phyloP scores from a whole-genome alignment of 2,113 vertebrate species.

The Andinoacara biseriatus region DNA sequence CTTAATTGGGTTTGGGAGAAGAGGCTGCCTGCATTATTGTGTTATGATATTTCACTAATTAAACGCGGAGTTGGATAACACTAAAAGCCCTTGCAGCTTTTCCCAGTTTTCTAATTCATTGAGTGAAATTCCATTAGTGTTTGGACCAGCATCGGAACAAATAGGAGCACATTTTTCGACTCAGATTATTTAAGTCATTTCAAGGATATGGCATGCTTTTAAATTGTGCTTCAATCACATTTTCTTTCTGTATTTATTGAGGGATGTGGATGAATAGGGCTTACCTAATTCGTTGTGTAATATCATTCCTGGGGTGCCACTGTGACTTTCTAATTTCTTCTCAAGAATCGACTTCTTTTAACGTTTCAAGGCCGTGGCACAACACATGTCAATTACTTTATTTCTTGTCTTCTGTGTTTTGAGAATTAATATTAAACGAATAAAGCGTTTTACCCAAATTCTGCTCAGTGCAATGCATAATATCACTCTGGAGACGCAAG shows the following conservation, averaged over 20 bases:
- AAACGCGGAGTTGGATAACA: conserved; percentile 51
- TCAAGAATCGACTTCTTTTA: conserved; percentile 13
- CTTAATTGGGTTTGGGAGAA: conserved; percentile 70
- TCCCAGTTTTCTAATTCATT: conserved; percentile 25
- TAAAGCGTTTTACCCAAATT: conserved; percentile 14
- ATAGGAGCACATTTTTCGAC: conserved; percentile 15
- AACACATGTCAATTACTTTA: background rate
- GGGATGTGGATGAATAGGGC: conserved; percentile 4
- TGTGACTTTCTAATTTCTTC: conserved; percentile 4
- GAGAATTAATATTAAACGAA: conserved; percentile 13
- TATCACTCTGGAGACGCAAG: conserved; percentile 31
- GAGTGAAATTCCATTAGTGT: conserved; percentile 53
- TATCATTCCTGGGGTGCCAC: conserved; percentile 20
- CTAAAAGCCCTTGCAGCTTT: conserved; percentile 51
- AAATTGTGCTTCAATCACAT: conserved; percentile 32
- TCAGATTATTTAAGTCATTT: conserved; percentile 52
- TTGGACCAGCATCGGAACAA: background rate
- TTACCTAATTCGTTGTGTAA: conserved; percentile 35
- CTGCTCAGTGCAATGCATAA: conserved; percentile 26
- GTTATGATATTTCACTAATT: conserved; percentile 72
- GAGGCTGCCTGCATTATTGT: conserved; percentile 61
- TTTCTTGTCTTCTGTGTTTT: background rate
- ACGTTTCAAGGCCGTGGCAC: conserved; percentile 18
- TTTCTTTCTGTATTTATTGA: conserved; percentile 11
- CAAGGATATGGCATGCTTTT: conserved; percentile 25